Conservation (phyloP, 1,140 invertebrate species). For the Heliconius eleuchia region DNA sequence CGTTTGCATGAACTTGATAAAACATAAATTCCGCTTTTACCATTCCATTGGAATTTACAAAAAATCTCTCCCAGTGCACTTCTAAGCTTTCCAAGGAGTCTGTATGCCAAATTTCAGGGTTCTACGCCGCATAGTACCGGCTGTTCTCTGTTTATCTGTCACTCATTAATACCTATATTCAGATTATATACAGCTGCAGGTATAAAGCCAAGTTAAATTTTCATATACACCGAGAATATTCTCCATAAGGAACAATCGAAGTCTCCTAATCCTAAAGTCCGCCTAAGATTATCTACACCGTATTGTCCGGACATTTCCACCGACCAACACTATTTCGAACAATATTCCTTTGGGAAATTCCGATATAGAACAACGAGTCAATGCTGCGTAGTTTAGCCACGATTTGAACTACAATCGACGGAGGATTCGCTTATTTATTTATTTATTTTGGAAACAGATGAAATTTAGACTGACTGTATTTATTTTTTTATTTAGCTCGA, state of each 20-base stretch:
- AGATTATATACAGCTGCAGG: too few relatives aligned
- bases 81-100: too few relatives aligned
- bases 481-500: too few relatives aligned
- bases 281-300: neutral
- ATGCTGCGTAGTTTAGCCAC: slow-evolving; percentile 21
- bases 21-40: too few relatives aligned
- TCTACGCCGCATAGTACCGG: too few relatives aligned
- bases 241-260: neutral
- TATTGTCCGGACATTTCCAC: slow-evolving; percentile 3
- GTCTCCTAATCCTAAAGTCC: slow-evolving; percentile 7
- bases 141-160: too few relatives aligned
- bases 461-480: too few relatives aligned
- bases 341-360: slow-evolving; percentile 29
- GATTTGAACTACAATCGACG: slow-evolving; percentile 1
- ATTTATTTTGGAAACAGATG: neutral
- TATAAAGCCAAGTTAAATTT: neutral
- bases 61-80: too few relatives aligned
- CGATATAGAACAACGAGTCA: slow-evolving; percentile 25
- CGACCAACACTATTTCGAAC: neutral
- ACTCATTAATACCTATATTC: too few relatives aligned
- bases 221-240: neutral
- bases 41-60: too few relatives aligned
- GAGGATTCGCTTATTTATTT: neutral
- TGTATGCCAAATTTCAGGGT: too few relatives aligned
- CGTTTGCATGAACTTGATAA: too few relatives aligned